Conservation (phyloP, 2,888 invertebrate species). For the Piscicola geometra region DNA sequence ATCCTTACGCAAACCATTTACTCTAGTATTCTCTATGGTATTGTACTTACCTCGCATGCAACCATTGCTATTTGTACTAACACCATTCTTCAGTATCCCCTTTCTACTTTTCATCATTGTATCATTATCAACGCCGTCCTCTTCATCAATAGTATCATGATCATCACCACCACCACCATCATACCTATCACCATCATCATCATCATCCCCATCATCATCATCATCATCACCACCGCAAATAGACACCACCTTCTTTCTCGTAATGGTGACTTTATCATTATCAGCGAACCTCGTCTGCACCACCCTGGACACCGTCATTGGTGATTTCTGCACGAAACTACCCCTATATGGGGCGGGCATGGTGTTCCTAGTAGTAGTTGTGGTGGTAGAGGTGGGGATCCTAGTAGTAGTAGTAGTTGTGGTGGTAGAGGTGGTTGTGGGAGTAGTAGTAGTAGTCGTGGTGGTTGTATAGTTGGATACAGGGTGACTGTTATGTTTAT, state of each 20-base stretch:
- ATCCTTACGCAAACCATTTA: no score
- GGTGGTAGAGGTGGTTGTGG: not conserved
- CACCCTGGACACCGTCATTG: not conserved
- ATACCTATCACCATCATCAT: not conserved
- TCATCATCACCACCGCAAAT: not conserved
- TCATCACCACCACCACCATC: not conserved
- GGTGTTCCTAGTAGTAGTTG: not conserved
- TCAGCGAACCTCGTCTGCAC: not conserved
- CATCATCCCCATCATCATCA: not conserved
- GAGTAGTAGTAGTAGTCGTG: not conserved
- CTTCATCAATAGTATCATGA: not conserved
- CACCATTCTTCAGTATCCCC: not conserved
- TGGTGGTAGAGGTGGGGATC: not conserved
- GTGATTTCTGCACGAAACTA: not conserved
- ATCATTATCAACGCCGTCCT: not conserved
- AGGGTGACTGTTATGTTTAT: not conserved
- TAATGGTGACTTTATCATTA: not conserved
- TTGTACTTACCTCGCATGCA: no score
- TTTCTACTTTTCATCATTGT: not conserved
- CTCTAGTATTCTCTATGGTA: no score
- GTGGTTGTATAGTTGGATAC: not conserved
- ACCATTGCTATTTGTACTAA: no score
- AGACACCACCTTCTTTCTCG: not conserved
- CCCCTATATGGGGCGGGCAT: not conserved
- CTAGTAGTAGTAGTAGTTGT: not conserved